A percentile compares a stretch with the other conserved stretches of the same genome.
Conservation (phyloP, 2,797 vertebrate species). For the Apogon hyalosoma region DNA sequence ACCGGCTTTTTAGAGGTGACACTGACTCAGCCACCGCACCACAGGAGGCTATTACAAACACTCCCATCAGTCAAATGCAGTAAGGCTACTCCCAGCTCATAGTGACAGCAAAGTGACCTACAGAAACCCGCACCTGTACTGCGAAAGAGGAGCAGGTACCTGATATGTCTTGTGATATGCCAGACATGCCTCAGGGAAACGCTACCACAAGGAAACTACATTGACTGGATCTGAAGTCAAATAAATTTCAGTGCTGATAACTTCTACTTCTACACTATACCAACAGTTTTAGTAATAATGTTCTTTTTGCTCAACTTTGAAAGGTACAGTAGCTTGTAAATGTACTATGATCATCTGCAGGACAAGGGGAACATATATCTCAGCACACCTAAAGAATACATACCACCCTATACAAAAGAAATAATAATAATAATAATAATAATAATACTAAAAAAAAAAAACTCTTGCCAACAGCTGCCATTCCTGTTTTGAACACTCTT, state of each 20-base stretch:
- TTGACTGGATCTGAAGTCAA: neutral
- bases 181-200: slow-evolving; percentile 27
- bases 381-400: neutral
- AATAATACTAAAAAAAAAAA: neutral
- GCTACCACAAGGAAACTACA: slow-evolving; percentile 3
- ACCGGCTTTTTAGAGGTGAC: slow-evolving; percentile 48
- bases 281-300: no score
- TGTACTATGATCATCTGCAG: no score
- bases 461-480: slow-evolving; percentile 1
- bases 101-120: slow-evolving; percentile 24
- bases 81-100: slow-evolving; percentile 6
- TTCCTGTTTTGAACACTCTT: slow-evolving; percentile 36
- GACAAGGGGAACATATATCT: no score
- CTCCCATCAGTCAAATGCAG: slow-evolving; percentile 45
- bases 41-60: slow-evolving; percentile 25
- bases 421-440: neutral
- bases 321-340: no score
- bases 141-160: slow-evolving; percentile 34
- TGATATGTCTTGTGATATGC: slow-evolving; percentile 45
- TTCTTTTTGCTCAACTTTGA: no score
- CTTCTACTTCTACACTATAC: no score
- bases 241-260: no score
- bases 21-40: slow-evolving; percentile 34
- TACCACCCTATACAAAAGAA: slow-evolving; percentile 9
- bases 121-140: slow-evolving; percentile 38